Percentiles rank a stretch among this genome's conserved stretches.
Evolutionary conservation across 2,888 invertebrate species (phyloP).

Genomic region (Ophion ventricosus): DNA sequence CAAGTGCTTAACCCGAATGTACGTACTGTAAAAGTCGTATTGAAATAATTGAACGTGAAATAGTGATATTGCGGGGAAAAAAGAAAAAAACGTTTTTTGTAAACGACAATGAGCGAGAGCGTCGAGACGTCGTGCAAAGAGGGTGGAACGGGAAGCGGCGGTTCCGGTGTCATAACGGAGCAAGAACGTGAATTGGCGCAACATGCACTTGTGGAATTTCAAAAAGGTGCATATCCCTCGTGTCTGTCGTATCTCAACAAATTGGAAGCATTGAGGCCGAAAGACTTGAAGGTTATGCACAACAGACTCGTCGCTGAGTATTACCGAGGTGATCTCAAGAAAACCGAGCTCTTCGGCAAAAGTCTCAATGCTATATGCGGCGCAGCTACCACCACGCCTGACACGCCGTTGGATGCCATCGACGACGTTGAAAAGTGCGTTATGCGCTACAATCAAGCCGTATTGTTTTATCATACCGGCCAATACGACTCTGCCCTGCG

Average conservation of each 20-base stretch:
- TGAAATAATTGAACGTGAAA: neutral
- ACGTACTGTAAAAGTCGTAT: neutral
- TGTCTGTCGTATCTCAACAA: slow-evolving; percentile 88
- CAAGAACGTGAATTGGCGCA: slow-evolving; percentile 86
- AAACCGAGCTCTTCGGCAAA: slow-evolving; percentile 89
- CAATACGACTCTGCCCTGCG: slow-evolving; percentile 89
- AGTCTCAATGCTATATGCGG: slow-evolving; percentile 87
- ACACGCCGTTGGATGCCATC: slow-evolving; percentile 84
- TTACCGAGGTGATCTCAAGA: slow-evolving; percentile 89
- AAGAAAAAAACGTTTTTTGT: neutral
- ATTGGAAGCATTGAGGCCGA: slow-evolving; percentile 86
- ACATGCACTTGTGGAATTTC: slow-evolving; percentile 86
- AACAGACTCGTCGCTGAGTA: slow-evolving; percentile 94
- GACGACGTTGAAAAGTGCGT: slow-evolving; percentile 89
- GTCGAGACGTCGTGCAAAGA: slow-evolving; percentile 69
- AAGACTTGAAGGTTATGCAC: slow-evolving; percentile 90
- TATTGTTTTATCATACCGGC: slow-evolving; percentile 90
- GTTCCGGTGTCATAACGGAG: slow-evolving; percentile 80
- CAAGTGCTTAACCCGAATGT: neutral
- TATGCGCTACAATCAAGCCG: slow-evolving; percentile 91
- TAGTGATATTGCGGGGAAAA: neutral
- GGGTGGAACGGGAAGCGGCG: slow-evolving; percentile 22
- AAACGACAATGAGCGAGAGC: slow-evolving; percentile 69
- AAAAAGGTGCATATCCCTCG: slow-evolving; percentile 86
- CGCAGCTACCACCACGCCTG: slow-evolving; percentile 74